These are phyloP conservation scores for Thunnus albacares DNA, from an alignment of 2,797 vertebrate genomes.

Conservation along the genomic window DNA sequence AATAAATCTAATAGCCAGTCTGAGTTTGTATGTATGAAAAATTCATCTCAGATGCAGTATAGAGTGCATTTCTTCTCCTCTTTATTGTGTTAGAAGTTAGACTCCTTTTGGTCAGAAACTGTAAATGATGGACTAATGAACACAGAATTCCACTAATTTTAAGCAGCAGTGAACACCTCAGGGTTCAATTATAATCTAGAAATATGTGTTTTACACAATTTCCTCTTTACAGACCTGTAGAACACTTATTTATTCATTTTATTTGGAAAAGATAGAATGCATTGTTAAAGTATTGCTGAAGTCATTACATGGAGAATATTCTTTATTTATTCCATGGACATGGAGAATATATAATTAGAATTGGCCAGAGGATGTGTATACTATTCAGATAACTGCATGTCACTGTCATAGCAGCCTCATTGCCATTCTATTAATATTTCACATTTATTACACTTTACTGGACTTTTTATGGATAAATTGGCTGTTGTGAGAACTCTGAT, in stretches of 20 bases:
- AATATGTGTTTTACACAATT: neutral
- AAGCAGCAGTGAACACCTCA: neutral
- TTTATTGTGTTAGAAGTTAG: neutral
- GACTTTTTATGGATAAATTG: slow-evolving; percentile 15
- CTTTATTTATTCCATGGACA: slow-evolving; percentile 3
- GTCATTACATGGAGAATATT: neutral
- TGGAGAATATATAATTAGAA: slow-evolving; percentile 17
- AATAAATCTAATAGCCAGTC: slow-evolving; percentile 23
- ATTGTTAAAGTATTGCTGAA: neutral
- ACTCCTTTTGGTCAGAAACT: neutral
- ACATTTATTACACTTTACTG: slow-evolving; percentile 4
- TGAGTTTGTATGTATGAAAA: slow-evolving; percentile 23
- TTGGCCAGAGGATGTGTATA: slow-evolving; percentile 21
- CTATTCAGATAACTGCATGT: slow-evolving; percentile 15
- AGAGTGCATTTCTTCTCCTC: no score
- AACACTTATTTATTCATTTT: neutral
- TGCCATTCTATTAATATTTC: slow-evolving; percentile 30
- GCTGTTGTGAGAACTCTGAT: neutral
- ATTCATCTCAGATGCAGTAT: slow-evolving; percentile 3
- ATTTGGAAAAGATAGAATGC: neutral
- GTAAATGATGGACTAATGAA: neutral
- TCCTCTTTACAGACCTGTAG: neutral
- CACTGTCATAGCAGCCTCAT: neutral
- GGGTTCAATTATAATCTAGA: neutral
- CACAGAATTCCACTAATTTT: neutral